Conservation (phyloP, 2,797 vertebrate genomes). For the Poecilia wingei region DNA sequence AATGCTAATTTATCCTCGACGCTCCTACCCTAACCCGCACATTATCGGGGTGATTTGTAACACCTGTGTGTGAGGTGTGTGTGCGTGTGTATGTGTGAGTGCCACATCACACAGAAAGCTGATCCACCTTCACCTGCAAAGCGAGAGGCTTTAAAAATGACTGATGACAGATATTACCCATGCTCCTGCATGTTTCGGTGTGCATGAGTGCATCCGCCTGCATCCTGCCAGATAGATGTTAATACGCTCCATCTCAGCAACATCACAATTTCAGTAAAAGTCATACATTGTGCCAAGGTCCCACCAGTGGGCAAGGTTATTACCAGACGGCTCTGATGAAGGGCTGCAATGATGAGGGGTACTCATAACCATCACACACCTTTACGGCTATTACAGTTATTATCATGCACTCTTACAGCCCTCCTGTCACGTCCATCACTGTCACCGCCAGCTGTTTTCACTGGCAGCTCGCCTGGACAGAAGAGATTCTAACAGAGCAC, state of each 20-base stretch:
- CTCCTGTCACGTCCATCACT: slow-evolving; percentile 24
- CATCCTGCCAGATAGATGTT: slow-evolving; percentile 7
- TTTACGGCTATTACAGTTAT: slow-evolving; percentile 16
- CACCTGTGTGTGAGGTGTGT: neutral
- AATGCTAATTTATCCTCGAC: neutral
- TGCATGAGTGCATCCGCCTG: slow-evolving; percentile 13
- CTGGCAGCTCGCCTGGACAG: slow-evolving; percentile 5
- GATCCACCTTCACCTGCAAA: slow-evolving; percentile 11
- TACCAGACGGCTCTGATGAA: slow-evolving; percentile 38
- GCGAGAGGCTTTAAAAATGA: slow-evolving; percentile 13
- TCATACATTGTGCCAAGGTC: slow-evolving; percentile 21
- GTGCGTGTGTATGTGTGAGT: neutral
- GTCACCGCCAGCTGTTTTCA: slow-evolving; percentile 9
- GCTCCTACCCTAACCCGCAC: neutral
- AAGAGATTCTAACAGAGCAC: slow-evolving; percentile 10
- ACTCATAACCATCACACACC: slow-evolving; percentile 19
- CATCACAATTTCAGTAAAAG: slow-evolving; percentile 45
- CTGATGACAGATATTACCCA: slow-evolving; percentile 11
- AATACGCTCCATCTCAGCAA: slow-evolving; percentile 35
- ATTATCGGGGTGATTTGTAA: neutral
- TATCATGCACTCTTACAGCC: neutral
- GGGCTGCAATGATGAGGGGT: slow-evolving; percentile 41
- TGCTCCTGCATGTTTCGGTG: neutral
- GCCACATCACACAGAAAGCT: neutral
- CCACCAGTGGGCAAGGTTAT: slow-evolving; percentile 49